Percentiles rank a stretch among this genome's conserved stretches.
These are phyloP conservation scores for Nomada fabriciana DNA, from an alignment of 2,888 invertebrate genomes.

Conservation along the genomic window DNA sequence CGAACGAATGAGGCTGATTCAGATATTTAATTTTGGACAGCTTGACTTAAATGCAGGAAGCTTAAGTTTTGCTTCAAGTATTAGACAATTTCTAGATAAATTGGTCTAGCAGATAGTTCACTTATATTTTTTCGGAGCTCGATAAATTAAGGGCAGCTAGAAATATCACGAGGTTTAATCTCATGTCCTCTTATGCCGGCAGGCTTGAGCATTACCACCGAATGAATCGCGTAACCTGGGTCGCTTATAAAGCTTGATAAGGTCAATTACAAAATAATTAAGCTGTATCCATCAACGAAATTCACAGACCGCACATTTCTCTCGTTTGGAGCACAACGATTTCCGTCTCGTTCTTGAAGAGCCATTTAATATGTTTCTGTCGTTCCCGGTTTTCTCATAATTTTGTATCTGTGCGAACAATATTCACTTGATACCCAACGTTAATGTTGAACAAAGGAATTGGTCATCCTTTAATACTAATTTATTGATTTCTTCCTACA, in stretches of 20 bases:
- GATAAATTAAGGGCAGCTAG: not conserved
- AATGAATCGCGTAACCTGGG: conserved; percentile 22
- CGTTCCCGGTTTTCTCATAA: too few species aligned
- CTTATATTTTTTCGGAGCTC: not conserved
- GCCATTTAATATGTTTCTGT: too few species aligned
- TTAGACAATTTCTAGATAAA: not conserved
- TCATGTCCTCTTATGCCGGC: conserved; percentile 32
- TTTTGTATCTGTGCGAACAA: too few species aligned
- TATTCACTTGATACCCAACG: too few species aligned
- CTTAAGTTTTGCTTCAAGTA: not conserved
- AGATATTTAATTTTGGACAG: not conserved
- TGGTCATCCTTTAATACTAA: too few species aligned
- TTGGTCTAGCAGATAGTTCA: not conserved
- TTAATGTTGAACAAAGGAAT: too few species aligned
- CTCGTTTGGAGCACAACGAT: not conserved
- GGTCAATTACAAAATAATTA: conserved; percentile 61
- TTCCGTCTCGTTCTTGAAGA: not conserved
- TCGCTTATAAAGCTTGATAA: conserved; percentile 42
- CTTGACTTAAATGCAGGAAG: not conserved
- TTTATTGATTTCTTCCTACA: too few species aligned
- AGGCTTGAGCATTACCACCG: conserved; percentile 44
- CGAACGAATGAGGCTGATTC: not conserved
- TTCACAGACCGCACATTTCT: conserved; percentile 27
- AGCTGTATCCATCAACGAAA: conserved; percentile 33
- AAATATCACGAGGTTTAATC: conserved; percentile 14